phyloP scores from a whole-genome alignment of 2,113 vertebrate genomes.

The Hoplias malabaricus region DNA sequence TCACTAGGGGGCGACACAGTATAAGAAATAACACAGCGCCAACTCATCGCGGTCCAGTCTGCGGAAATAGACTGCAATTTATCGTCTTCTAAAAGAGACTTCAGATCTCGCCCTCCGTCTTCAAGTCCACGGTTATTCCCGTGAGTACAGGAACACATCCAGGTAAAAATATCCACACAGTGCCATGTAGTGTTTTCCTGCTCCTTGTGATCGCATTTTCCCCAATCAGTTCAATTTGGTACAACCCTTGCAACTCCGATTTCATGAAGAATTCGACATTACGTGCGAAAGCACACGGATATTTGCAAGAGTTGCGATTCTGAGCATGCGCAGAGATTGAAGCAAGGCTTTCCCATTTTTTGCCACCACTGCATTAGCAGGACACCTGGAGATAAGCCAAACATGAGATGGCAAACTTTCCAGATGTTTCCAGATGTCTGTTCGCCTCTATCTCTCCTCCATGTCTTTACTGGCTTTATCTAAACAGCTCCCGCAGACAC shows the following conservation, averaged over 20 bases:
- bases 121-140: neutral
- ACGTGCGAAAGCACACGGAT: too few relatives aligned
- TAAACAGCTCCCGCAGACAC: neutral
- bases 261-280: neutral
- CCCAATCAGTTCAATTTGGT: neutral
- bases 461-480: neutral
- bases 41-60: neutral
- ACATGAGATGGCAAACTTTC: neutral
- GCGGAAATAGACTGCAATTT: neutral
- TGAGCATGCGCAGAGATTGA: too few relatives aligned
- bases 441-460: neutral
- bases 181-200: neutral
- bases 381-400: neutral
- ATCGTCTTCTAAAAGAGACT: too few relatives aligned
- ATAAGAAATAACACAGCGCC: conserved; percentile 24
- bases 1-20: conserved; percentile 70
- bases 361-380: too few relatives aligned
- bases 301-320: too few relatives aligned
- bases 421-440: neutral
- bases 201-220: neutral
- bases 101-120: too few relatives aligned
- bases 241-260: neutral
- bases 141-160: too few relatives aligned
- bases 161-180: neutral
- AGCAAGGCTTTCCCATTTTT: too few relatives aligned